Evolutionary conservation across 2,797 vertebrate species (phyloP), one percentile per base, ranked within the genome.

Genomic region (Enteromius mattozi): DNA sequence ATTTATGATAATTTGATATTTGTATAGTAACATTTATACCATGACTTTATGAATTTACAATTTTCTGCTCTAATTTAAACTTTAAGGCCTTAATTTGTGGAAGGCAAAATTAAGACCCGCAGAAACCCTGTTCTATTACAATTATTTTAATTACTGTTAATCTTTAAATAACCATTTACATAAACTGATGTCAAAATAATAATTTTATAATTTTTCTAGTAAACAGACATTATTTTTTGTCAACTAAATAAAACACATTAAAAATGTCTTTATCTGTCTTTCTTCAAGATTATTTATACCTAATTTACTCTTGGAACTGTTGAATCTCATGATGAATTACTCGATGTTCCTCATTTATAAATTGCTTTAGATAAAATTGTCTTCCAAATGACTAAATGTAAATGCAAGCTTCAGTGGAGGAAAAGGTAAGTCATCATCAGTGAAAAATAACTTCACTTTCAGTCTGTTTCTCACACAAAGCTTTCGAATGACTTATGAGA

Each of bases 381-480:
- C n/a, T 77, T 21, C 75, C 6, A 61, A 77, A 77, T 59, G 3
- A 59, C 21, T 37, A 40, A 59, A 77, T 77, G 35, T 77, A 40
- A 77, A 77, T 24, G n/a, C 14, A 21, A n/a, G 72, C 35, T 77
- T 61, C 10, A 56, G 19, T 56, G 54, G n/a, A 78, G 2, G 8
- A 24, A 78, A 56, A 27, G n/a, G 14, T 13, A 78, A 42, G 49
- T n/a, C 33, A 54, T 56, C 33, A 75, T 35, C 27, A 37, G 30
- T 37, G 30, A 35, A 77, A 61, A 77, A 77, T 59, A 42, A 77
- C 54, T n/a, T 56, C 47, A n/a, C 30, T 77, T 59, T 59, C 9
- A 76, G 7, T 77, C 21, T 77, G 75, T 61, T 10, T 4, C 54
- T 77, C 19, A 16, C 19, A 37, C 54, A 77, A 77, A 61, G 21